Conservation (phyloP, 1,140 invertebrate genomes). For the Trissolcus basalis region DNA sequence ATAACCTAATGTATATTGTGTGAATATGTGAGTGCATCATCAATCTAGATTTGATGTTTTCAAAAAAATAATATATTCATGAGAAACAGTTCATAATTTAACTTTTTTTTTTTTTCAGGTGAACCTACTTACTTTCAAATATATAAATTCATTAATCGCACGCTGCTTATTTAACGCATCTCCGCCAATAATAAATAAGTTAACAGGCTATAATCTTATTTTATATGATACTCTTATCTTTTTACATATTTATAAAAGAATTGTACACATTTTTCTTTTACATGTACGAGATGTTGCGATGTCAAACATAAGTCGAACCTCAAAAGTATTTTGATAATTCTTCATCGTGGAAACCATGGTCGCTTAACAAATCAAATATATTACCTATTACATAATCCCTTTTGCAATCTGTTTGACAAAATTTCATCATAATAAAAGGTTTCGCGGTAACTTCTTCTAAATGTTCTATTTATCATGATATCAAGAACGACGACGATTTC, state of each 20-base stretch:
- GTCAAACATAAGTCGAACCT: not conserved
- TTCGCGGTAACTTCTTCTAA: no score
- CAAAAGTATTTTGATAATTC: not conserved
- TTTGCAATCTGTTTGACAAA: no score
- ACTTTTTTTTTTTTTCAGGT: no score
- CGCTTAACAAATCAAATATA: no score
- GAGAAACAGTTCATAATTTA: no score
- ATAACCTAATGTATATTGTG: slow-evolving; percentile 18
- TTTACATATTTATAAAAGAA: slow-evolving; percentile 53
- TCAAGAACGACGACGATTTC: not conserved
- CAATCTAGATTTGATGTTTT: slow-evolving; percentile 1
- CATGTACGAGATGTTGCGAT: slow-evolving; percentile 13
- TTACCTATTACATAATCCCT: no score
- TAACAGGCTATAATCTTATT: slow-evolving; percentile 6
- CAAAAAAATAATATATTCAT: not conserved
- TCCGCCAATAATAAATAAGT: slow-evolving; percentile 42
- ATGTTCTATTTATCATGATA: no score
- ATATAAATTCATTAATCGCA: not conserved
- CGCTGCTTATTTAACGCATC: slow-evolving; percentile 4
- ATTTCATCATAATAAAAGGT: no score
- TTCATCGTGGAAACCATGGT: no score
- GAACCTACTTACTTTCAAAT: no score
- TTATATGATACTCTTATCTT: slow-evolving; percentile 11
- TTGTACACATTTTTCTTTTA: slow-evolving; percentile 31
- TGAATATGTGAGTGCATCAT: slow-evolving; percentile 26